Conservation (phyloP, 2,113 vertebrate species). For the Podiceps cristatus region DNA sequence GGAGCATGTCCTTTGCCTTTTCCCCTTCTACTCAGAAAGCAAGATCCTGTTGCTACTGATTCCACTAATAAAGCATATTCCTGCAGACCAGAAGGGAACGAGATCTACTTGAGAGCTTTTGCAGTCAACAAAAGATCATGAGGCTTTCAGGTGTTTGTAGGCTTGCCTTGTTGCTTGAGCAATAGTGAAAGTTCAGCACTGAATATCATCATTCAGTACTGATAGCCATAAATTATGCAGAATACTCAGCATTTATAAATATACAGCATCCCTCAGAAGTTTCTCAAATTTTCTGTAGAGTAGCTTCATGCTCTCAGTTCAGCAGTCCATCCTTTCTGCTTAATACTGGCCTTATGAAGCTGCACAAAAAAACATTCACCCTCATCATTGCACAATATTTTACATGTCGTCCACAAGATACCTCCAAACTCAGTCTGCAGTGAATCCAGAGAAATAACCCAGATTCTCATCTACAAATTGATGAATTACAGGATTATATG, state of each 20-base stretch:
- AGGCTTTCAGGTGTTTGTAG: background rate
- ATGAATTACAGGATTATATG: background rate
- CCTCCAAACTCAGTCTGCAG: background rate
- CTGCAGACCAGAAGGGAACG: background rate
- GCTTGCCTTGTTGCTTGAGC: background rate
- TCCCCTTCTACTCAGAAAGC: background rate
- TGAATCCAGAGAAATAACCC: background rate
- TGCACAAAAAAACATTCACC: rapidly evolving
- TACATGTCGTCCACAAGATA: background rate
- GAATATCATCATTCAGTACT: background rate
- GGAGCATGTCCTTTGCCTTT: background rate
- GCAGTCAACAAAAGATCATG: background rate
- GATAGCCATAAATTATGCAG: background rate
- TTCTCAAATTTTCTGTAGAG: background rate
- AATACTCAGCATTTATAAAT: background rate
- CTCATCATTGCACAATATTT: background rate
- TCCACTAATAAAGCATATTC: background rate
- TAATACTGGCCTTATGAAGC: background rate
- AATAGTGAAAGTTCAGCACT: background rate
- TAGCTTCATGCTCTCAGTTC: background rate
- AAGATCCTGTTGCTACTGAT: background rate
- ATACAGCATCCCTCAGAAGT: background rate
- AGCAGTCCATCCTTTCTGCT: background rate
- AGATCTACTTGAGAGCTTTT: background rate
- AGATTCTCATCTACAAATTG: background rate